Conservation (phyloP, 2,797 vertebrate species). For the Sebastes miniatus region DNA sequence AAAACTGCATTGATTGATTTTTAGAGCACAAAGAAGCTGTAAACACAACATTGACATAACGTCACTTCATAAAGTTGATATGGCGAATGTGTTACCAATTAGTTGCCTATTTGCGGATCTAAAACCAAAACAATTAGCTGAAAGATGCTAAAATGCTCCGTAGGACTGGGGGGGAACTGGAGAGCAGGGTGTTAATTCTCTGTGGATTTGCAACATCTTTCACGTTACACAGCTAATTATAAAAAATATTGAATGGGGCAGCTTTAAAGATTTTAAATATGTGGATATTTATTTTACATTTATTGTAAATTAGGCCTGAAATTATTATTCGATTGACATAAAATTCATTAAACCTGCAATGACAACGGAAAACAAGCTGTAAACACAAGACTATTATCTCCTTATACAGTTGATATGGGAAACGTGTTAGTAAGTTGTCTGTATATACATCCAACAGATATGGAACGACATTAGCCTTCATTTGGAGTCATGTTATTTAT, state of each 20-base stretch:
- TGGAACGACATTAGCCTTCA: too few relatives aligned
- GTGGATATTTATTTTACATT: background rate
- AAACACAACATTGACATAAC: background rate
- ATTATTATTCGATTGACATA: background rate
- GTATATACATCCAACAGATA: too few relatives aligned
- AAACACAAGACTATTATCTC: background rate
- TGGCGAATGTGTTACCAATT: background rate
- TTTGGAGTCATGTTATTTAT: rapidly evolving
- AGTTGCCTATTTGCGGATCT: background rate
- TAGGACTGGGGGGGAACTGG: background rate
- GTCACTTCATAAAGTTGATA: background rate
- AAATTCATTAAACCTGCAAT: background rate
- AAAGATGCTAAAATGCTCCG: background rate
- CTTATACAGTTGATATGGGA: background rate
- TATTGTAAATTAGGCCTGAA: rapidly evolving
- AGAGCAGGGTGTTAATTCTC: background rate
- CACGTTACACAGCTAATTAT: background rate
- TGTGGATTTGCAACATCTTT: background rate
- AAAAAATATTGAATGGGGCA: background rate
- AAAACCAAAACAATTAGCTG: background rate
- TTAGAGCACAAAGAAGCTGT: background rate
- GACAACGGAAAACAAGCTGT: background rate
- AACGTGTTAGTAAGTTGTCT: too few relatives aligned
- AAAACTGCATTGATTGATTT: background rate
- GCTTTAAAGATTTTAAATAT: background rate